Evolutionary conservation across 2,888 invertebrate species (phyloP).

Genomic region (Lasiommata megera): DNA sequence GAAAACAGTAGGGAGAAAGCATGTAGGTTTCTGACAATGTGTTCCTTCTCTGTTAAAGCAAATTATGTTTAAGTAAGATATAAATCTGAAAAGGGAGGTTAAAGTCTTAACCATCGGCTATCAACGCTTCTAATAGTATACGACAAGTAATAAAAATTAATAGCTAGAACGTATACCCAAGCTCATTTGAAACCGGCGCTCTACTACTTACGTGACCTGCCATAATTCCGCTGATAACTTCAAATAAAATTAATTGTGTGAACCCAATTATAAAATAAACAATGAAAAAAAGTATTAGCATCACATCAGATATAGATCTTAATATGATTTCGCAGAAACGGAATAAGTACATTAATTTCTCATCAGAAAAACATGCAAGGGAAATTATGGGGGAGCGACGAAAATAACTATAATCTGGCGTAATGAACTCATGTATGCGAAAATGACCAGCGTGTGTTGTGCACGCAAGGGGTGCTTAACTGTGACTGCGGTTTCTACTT

Average conservation of each 20-base stretch:
- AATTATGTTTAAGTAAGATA: too few species aligned
- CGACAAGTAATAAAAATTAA: conserved; percentile 1
- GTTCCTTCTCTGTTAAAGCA: too few species aligned
- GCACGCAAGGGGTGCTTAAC: conserved; percentile 48
- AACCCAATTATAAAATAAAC: conserved; percentile 26
- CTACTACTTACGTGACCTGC: not conserved
- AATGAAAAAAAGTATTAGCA: conserved; percentile 26
- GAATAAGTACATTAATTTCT: conserved; percentile 43
- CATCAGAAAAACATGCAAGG: conserved; percentile 56
- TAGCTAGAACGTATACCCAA: not conserved
- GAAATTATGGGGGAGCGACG: conserved; percentile 54
- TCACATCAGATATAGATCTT: conserved; percentile 31
- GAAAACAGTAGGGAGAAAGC: too few species aligned
- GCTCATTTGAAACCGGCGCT: not conserved
- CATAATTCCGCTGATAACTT: conserved; percentile 5
- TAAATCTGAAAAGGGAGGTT: too few species aligned
- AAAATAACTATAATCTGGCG: conserved; percentile 53
- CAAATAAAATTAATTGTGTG: conserved; percentile 22
- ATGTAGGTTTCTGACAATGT: too few species aligned
- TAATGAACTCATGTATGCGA: conserved; percentile 56
- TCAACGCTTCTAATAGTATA: not conserved
- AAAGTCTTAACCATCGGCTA: not conserved
- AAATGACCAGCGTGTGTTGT: conserved; percentile 47
- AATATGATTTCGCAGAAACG: conserved; percentile 37
- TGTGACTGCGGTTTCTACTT: not conserved